Evolutionary conservation across 2,888 invertebrate genomes (phyloP), one percentile per base, ranked within the genome.

Genomic region (Sesia apiformis): DNA sequence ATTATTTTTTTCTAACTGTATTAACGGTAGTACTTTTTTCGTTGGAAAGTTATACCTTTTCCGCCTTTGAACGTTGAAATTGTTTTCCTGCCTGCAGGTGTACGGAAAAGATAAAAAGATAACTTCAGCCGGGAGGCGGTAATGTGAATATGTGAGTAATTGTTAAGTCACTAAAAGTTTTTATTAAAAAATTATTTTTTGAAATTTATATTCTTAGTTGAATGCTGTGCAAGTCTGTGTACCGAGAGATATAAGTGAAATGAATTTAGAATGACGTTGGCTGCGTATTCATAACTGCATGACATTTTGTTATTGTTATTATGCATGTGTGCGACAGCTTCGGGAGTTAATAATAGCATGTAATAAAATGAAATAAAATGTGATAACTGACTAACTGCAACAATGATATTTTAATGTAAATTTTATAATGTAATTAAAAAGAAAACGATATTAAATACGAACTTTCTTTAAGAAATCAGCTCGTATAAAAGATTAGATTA

Each of bases 71-170:
- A 23, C 3, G 50, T 58, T 58, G 71, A 63, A 65, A 69, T 67
- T 69, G 59, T 76, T 74, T 77, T 77, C 67, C 70, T 75, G 65
- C 71, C 78, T 67, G 59, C 86, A 85, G 86, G 81, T 85, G 72
- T 74, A 83, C 81, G 62, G 81, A 83, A 77, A 85, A 81, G 67
- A 72, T 84, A 65, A 84, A 84, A 83, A 84, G 84, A 72, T 85
- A 84, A 76, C 78, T 74, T 63, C 76, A 69, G 70, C 72, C 65
- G 67, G 69, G 69, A 74, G 65, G 63, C 61, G 70, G 61, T 67
- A 60, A 66, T 70, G 67, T 71, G 65, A 65, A 68, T 65, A 73
- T 69, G 79, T 78, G 70, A 80, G 81, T 84, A 81, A 71, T 38
- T 42, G 42, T 42, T 42, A 42, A 42, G 7, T 42, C 7, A 42